A percentile compares a stretch with the other conserved stretches of the same genome.
These are phyloP conservation scores for Solen grandis DNA, from an alignment of 1,140 invertebrate species.

Conservation along the genomic window DNA sequence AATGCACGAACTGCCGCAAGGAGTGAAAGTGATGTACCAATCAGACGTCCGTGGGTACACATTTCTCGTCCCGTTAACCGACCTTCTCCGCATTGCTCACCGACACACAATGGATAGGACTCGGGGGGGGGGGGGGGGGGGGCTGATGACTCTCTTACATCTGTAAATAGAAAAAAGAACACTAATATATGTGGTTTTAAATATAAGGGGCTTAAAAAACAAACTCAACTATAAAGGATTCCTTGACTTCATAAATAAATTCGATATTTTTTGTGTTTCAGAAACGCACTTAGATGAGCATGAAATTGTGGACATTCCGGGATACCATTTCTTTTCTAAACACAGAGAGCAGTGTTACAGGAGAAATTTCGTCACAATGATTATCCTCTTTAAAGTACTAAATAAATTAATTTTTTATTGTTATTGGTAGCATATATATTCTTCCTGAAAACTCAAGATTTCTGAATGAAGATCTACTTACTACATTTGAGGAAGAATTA, in stretches of 20 bases:
- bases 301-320: conserved; percentile 14
- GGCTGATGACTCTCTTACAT: background rate
- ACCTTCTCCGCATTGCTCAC: background rate
- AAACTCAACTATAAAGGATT: conserved; percentile 16
- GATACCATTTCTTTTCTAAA: conserved; percentile 18
- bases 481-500: conserved; percentile 8
- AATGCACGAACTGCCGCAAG: background rate
- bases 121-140: no score
- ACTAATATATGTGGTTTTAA: conserved; percentile 5
- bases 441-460: conserved; percentile 28
- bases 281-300: conserved; percentile 8
- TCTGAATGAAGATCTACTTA: conserved; percentile 1
- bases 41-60: background rate
- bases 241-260: background rate
- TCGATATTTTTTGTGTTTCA: conserved; percentile 32
- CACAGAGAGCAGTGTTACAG: conserved; percentile 13
- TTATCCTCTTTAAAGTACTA: background rate
- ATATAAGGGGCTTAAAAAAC: conserved; percentile 18
- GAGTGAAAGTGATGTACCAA: background rate
- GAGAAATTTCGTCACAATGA: background rate
- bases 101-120: background rate
- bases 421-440: conserved; percentile 4
- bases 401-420: background rate
- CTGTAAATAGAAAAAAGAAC: background rate
- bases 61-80: background rate